Percentiles rank a stretch among this genome's conserved stretches.
These are phyloP conservation scores for Columba guinea DNA, from an alignment of 2,797 vertebrate genomes.

Conservation along the genomic window DNA sequence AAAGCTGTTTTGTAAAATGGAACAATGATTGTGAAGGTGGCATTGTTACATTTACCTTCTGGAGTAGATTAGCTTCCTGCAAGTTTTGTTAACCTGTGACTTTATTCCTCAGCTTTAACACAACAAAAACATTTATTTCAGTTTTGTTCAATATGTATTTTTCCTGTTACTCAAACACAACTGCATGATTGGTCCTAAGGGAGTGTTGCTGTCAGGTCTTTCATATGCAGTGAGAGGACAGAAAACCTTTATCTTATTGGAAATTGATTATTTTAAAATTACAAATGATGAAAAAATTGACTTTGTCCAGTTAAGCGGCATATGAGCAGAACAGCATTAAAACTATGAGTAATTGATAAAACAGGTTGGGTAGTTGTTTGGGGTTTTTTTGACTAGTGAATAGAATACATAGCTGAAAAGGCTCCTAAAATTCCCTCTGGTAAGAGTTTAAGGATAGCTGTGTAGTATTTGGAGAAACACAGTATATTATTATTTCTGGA, in stretches of 20 bases:
- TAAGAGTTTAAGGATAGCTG: background rate
- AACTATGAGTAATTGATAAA: background rate
- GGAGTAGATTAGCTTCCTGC: background rate
- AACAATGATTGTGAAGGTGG: background rate
- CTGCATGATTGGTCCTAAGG: background rate
- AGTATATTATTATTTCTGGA: background rate
- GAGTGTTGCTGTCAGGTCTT: background rate
- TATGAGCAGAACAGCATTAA: background rate
- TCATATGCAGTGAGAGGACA: background rate
- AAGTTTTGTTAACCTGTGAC: background rate
- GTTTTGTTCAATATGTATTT: background rate
- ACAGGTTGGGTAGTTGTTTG: background rate
- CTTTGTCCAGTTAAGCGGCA: background rate
- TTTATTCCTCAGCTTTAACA: background rate
- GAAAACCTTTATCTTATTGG: background rate
- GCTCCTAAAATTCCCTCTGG: background rate
- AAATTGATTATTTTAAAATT: background rate
- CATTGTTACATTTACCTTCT: accelerated
- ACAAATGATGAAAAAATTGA: background rate
- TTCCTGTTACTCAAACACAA: background rate
- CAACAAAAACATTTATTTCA: accelerated
- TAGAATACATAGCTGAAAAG: background rate
- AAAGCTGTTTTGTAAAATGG: accelerated
- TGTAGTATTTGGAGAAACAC: background rate
- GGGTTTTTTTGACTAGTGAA: background rate